Conservation (phyloP, 2,113 vertebrate species). For the Sigmodon hispidus region DNA sequence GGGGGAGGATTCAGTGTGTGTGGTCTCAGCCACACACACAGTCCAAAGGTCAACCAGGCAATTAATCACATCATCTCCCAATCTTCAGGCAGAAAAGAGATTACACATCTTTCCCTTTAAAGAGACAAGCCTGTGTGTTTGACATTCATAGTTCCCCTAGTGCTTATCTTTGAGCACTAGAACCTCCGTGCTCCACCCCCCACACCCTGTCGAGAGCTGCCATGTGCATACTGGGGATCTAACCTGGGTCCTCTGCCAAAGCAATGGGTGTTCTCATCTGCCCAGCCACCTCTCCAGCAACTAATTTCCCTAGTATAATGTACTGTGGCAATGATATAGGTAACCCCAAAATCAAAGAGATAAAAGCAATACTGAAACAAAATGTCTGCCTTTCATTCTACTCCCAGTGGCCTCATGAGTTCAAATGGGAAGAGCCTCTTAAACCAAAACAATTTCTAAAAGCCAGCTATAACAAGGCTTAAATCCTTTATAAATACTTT, state of each 20-base stretch:
- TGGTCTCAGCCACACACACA: neutral
- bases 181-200: neutral
- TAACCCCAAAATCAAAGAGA: neutral
- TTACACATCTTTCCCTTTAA: neutral
- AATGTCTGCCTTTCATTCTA: neutral
- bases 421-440: neutral
- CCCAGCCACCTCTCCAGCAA: neutral
- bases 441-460: neutral
- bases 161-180: neutral
- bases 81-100: neutral
- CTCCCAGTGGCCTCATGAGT: neutral
- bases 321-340: neutral
- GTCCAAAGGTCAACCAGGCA: neutral
- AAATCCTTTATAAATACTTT: neutral
- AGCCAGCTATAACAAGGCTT: neutral
- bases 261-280: neutral
- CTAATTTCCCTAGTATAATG: neutral
- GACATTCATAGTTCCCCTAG: neutral
- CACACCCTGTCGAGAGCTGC: neutral
- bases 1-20: neutral
- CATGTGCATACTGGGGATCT: neutral
- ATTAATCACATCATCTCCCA: neutral
- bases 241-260: neutral
- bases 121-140: neutral
- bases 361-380: neutral